Conservation (phyloP, 2,888 invertebrate genomes). For the Pediacus dermestoides region DNA sequence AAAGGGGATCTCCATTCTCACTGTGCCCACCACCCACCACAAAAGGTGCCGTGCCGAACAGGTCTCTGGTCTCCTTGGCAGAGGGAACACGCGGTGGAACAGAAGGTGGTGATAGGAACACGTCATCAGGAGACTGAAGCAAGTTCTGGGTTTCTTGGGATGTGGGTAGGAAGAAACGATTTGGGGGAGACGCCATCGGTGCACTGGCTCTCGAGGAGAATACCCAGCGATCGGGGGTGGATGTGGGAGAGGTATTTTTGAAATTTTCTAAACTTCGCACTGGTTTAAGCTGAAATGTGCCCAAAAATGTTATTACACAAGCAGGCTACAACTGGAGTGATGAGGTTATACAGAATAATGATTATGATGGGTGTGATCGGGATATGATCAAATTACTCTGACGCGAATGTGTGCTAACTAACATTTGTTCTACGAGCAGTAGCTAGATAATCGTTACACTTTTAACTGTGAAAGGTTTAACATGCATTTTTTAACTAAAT, state of each 20-base stretch:
- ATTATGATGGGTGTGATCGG: too few species aligned
- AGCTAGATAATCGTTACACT: too few species aligned
- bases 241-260: slow-evolving; percentile 41
- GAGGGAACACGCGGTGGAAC: slow-evolving; percentile 39
- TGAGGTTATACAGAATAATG: too few species aligned
- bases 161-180: slow-evolving; percentile 29
- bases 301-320: too few species aligned
- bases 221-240: slow-evolving; percentile 43
- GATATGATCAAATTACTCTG: too few species aligned
- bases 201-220: slow-evolving; percentile 33
- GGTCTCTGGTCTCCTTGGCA: slow-evolving; percentile 38
- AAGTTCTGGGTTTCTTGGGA: slow-evolving; percentile 44
- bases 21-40: slow-evolving; percentile 49
- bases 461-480: too few species aligned
- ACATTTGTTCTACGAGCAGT: too few species aligned
- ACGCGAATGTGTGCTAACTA: too few species aligned
- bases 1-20: slow-evolving; percentile 50
- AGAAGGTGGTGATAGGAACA: slow-evolving; percentile 43
- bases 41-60: slow-evolving; percentile 47
- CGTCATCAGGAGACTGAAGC: slow-evolving; percentile 47
- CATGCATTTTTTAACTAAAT: too few species aligned
- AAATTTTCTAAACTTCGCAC: slow-evolving; percentile 61
- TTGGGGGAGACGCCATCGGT: slow-evolving; percentile 39
- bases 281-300: slow-evolving; percentile 58
- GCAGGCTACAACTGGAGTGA: too few species aligned